A percentile compares a stretch with the other conserved stretches of the same genome.
These are phyloP conservation scores for Pilophorus perplexus DNA, from an alignment of 2,888 invertebrate genomes.

Conservation along the genomic window DNA sequence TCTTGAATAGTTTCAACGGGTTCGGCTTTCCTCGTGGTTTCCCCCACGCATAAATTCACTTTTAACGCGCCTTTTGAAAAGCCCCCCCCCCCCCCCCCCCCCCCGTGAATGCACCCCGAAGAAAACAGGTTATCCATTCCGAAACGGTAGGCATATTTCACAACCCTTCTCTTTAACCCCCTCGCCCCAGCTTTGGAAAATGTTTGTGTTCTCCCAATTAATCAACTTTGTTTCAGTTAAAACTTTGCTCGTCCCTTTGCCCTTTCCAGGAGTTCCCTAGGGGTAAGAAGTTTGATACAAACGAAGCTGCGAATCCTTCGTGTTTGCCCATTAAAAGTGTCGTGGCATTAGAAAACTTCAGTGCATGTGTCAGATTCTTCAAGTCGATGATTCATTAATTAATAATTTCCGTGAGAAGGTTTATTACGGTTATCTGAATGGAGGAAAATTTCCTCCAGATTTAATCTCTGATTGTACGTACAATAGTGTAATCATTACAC, in stretches of 20 bases:
- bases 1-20: conserved; percentile 20
- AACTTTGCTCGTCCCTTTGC: background rate
- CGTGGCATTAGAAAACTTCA: conserved; percentile 7
- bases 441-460: too few species aligned
- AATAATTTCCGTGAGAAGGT: too few species aligned
- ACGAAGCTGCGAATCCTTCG: background rate
- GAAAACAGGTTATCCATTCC: conserved; percentile 20
- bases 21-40: background rate
- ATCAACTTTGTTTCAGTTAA: conserved; percentile 27
- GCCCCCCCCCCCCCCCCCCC: too few species aligned
- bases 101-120: conserved; percentile 18
- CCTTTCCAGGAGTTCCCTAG: background rate
- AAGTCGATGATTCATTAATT: background rate
- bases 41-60: background rate
- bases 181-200: conserved; percentile 6
- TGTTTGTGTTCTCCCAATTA: conserved; percentile 29
- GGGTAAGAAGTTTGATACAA: conserved; percentile 15
- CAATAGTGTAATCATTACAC: too few species aligned
- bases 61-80: background rate
- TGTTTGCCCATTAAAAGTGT: background rate
- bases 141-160: background rate
- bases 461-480: too few species aligned
- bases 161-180: background rate
- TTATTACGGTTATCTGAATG: too few species aligned
- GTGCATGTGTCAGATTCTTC: conserved; percentile 4